Base-by-base conservation (phyloP, 2,113 vertebrate species). In the Brachypodius melanocephalos region DNA sequence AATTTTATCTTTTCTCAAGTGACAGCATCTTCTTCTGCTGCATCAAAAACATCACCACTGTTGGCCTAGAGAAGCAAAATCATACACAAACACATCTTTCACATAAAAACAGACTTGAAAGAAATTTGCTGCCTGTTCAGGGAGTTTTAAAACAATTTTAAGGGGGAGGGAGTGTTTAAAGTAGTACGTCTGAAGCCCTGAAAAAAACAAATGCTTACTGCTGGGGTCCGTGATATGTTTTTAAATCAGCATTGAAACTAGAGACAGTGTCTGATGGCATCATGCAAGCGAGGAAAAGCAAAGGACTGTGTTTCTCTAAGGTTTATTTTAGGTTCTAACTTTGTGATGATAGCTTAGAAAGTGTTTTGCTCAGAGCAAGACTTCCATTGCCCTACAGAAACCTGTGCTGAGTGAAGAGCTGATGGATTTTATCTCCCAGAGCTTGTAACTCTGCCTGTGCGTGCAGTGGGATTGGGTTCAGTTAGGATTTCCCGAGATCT, bases 1-100 rank as follows among this genome's bases (percentile, higher is more conserved):
- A 94, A 96, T 97, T 96, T 96, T 94, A 55, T 86, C 93, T 92
- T 84, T 84, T 73, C 93, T 89, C 4, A 2, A 94, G 59, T 96
- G 93, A 96, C 95, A 94, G 75, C 79, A 4, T 94, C 76, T 78
- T 73, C 90, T 91, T 9, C 75, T 78, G 68, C 85, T 91, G 82
- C 85, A 90, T 91, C 88, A 83, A 52, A 96, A 94, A 46, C 88
- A 91, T 91, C 72, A 74, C 59, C 66, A 52, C 62, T 95, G 93
- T 91, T 95, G 95, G 79, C 92, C 95, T 66, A 92, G 76, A 86
- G 92, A 94, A 72, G 79, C 63, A 67, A 57, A 92, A 86, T 74
- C 85, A 8, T 72, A 84, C 57, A 52, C 85, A 96, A 90, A 97
- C 93, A 96, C 26, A 38, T 89, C 74, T 79, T 91, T 72, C 48